A percentile compares a stretch with the other conserved stretches of the same genome.
Conservation (phyloP, 2,113 vertebrate species). For the Anolis sagrei region DNA sequence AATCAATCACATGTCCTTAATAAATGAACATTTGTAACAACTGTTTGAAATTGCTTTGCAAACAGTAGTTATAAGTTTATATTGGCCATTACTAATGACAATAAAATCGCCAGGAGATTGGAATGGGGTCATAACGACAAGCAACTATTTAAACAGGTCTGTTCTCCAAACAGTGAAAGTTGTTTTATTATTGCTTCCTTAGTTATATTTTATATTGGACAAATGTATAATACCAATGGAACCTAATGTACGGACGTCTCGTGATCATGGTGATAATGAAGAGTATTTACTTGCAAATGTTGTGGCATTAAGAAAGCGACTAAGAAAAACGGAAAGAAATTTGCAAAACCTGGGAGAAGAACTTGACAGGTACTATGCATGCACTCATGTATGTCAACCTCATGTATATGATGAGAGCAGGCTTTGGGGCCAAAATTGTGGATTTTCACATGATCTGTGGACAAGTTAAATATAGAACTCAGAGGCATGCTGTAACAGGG, state of each 20-base stretch:
- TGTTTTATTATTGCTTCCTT: not conserved
- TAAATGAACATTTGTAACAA: not conserved
- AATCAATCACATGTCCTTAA: not conserved
- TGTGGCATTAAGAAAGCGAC: constrained; percentile 73
- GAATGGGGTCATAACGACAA: not conserved
- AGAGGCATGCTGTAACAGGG: too few relatives aligned
- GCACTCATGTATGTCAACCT: too few relatives aligned
- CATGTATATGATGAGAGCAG: too few relatives aligned
- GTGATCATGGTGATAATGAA: constrained; percentile 59
- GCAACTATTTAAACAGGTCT: not conserved
- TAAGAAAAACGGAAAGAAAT: constrained; percentile 77
- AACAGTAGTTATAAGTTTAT: not conserved
- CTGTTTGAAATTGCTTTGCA: not conserved
- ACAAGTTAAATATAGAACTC: too few relatives aligned
- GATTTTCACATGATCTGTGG: too few relatives aligned
- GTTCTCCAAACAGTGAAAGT: not conserved
- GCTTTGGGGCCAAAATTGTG: too few relatives aligned
- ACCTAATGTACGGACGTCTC: constrained; percentile 40
- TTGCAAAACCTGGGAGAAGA: constrained; percentile 76
- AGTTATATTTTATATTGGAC: constrained; percentile 41
- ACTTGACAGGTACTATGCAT: constrained; percentile 68
- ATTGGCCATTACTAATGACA: not conserved
- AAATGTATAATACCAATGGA: constrained; percentile 52
- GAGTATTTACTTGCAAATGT: constrained; percentile 75
- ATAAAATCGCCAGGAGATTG: not conserved